A percentile compares a stretch with the other conserved stretches of the same genome.
Conservation (phyloP, 2,113 vertebrate genomes). For the Camelus bactrianus region DNA sequence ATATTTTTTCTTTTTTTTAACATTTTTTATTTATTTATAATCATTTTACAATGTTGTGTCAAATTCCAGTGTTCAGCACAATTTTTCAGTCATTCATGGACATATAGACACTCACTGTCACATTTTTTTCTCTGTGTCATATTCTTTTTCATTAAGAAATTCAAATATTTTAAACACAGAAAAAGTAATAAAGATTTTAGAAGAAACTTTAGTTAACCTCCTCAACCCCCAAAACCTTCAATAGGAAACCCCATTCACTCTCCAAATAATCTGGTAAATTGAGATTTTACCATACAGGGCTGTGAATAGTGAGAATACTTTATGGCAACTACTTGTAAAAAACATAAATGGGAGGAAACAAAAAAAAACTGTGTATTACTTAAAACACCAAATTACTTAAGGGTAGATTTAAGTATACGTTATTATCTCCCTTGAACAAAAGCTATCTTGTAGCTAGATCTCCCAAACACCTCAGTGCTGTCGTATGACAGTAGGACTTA, state of each 20-base stretch:
- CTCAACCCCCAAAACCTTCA: neutral
- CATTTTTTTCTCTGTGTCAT: too few species aligned
- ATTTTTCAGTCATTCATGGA: too few species aligned
- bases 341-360: slow-evolving; percentile 7
- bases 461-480: neutral
- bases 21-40: too few species aligned
- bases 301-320: neutral
- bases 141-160: neutral
- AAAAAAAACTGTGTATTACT: neutral
- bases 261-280: slow-evolving; percentile 16
- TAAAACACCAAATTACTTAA: neutral
- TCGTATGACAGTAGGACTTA: neutral
- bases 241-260: neutral
- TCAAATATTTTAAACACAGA: neutral
- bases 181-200: slow-evolving; percentile 32
- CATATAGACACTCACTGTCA: too few species aligned
- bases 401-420: neutral
- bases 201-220: neutral
- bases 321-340: neutral
- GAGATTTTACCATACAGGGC: neutral
- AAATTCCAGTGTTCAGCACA: too few species aligned
- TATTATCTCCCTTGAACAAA: slow-evolving; percentile 15
- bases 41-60: too few species aligned
- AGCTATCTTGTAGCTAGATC: neutral
- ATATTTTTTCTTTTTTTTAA: too few species aligned